These are phyloP conservation scores for Abscondita cerata DNA, from an alignment of 2,888 invertebrate species.

Conservation along the genomic window DNA sequence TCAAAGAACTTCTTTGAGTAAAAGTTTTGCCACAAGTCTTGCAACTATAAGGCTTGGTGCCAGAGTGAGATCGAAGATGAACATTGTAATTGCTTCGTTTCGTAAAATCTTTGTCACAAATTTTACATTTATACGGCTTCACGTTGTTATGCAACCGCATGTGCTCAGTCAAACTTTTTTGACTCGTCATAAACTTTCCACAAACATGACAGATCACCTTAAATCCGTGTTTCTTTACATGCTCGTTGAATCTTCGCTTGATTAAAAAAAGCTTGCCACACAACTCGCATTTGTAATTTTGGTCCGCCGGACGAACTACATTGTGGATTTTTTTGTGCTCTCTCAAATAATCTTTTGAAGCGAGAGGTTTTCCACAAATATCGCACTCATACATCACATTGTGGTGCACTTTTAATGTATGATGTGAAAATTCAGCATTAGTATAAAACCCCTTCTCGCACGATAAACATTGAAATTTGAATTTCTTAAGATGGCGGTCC, in stretches of 20 bases:
- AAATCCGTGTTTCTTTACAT: too few relatives aligned
- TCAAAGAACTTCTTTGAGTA: background rate
- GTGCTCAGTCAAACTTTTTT: too few relatives aligned
- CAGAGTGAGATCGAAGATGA: background rate
- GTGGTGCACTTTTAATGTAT: background rate
- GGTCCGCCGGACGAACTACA: background rate
- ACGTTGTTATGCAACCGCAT: too few relatives aligned
- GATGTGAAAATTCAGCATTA: too few relatives aligned
- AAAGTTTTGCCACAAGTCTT: background rate
- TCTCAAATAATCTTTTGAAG: background rate
- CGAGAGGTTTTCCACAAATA: background rate
- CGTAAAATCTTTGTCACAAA: background rate
- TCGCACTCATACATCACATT: background rate
- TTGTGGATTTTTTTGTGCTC: background rate
- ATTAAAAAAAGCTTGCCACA: too few relatives aligned
- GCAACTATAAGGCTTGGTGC: conserved; percentile 45
- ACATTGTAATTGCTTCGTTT: conserved; percentile 37
- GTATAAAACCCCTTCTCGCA: too few relatives aligned
- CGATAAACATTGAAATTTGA: too few relatives aligned
- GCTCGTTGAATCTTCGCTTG: too few relatives aligned
- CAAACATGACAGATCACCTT: background rate
- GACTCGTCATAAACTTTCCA: background rate
- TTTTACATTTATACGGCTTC: background rate
- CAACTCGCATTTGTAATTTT: too few relatives aligned
- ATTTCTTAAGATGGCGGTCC: too few relatives aligned